A percentile compares a stretch with the other conserved stretches of the same genome.
Conservation (phyloP, 2,888 invertebrate genomes). For the Cybosia mesomella region DNA sequence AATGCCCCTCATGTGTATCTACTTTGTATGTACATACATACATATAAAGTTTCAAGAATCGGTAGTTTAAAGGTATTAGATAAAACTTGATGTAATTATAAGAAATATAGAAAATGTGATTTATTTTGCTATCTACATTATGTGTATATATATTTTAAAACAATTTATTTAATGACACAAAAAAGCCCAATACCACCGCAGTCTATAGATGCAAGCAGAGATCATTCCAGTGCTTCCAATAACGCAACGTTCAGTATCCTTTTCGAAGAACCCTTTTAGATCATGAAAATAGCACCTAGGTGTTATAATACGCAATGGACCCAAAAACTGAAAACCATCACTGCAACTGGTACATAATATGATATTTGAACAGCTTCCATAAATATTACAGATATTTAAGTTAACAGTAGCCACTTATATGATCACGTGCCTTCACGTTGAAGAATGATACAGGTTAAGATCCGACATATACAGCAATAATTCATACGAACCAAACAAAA, state of each 20-base stretch:
- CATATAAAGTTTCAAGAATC: constrained; percentile 26
- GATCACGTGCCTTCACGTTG: constrained; percentile 33
- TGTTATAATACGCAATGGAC: background rate
- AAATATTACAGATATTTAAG: constrained; percentile 42
- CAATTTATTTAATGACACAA: background rate
- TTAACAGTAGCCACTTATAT: constrained; percentile 37
- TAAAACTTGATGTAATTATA: constrained; percentile 7
- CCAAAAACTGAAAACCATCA: background rate
- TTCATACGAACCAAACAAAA: constrained; percentile 12
- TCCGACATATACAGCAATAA: constrained; percentile 15
- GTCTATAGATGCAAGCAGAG: background rate
- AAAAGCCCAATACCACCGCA: background rate
- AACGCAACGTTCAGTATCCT: background rate
- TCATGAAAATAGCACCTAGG: background rate
- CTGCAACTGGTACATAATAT: background rate
- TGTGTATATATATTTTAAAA: background rate
- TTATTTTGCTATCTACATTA: background rate
- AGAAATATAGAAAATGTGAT: constrained; percentile 10
- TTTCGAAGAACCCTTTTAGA: background rate
- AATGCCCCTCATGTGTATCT: too few species aligned
- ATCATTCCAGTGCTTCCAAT: background rate
- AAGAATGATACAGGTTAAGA: constrained; percentile 29
- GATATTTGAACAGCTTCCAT: background rate
- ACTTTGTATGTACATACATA: constrained; percentile 32
- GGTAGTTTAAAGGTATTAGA: too few species aligned